Evolutionary conservation across 2,113 vertebrate genomes (phyloP), one percentile per base, ranked within the genome.

Genomic region (Brachypteracias leptosomus): DNA sequence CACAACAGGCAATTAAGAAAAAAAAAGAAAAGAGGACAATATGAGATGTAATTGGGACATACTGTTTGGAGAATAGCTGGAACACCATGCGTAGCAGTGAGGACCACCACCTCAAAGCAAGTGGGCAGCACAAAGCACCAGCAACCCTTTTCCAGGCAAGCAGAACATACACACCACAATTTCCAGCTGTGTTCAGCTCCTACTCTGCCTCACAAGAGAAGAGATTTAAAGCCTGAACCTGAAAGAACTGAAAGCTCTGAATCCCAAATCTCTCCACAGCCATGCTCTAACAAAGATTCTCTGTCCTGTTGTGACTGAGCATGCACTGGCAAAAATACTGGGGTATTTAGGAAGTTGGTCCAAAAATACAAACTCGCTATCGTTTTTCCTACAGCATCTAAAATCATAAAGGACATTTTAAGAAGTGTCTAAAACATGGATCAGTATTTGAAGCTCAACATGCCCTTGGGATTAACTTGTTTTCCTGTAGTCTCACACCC

Each of bases 251-350:
- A 17, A 65, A 24, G 16, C 25, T 88, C 77, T 31, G 36, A 73
- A 62, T 65, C 21, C 58, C 36, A 12, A 24, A 49, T 73, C 44
- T 24, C 33, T 42, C 74, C 17, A 9, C 21, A 67, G 29, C 21
- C 24, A 13, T 0, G 0, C 7, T 58, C n/a, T 33, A 58, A 52
- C 13, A 7, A 19, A 85, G 10, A 70, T 38, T 20, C 77, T 44
- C 54, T 29, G 6, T 35, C 20, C 42, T 38, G 55, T 8, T 40
- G 46, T 14, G 49, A 33, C 18, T 54, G 17, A 82, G 36, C 2
- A 1, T 2, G 20, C 1, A 1, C 20, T 0, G 0, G 35, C 49
- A 57, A 63, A 44, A 63, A 13, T 6, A 31, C 6, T 42, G 36
- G 36, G 22, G 16, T 46, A 33, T 26, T 21, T 44, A 72, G 46